Percentiles rank a stretch among this genome's conserved stretches.
phyloP scores from a whole-genome alignment of 2,888 invertebrate species.

The Azorinus chamasolen region DNA sequence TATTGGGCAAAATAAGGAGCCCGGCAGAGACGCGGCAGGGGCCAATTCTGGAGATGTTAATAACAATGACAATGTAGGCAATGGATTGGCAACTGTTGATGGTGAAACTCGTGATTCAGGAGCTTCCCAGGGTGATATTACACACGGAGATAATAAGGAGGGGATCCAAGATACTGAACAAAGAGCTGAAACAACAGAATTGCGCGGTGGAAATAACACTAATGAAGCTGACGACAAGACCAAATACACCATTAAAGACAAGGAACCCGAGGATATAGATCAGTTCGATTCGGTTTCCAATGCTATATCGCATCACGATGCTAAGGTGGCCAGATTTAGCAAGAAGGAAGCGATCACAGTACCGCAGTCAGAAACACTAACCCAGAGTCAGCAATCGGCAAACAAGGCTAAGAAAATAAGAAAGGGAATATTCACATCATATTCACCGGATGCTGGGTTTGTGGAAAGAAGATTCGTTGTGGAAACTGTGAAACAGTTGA shows the following conservation, averaged over 20 bases:
- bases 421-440: constrained; percentile 84
- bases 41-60: constrained; percentile 38
- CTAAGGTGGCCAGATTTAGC: constrained; percentile 3
- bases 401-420: constrained; percentile 77
- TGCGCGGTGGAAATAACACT: background rate
- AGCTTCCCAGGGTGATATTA: constrained; percentile 16
- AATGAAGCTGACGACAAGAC: constrained; percentile 4
- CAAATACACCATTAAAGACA: constrained; percentile 53
- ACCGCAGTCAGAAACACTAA: background rate
- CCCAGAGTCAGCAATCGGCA: constrained; percentile 17
- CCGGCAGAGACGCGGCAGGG: constrained; percentile 4
- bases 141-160: constrained; percentile 8
- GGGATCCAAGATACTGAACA: background rate
- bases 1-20: constrained; percentile 8
- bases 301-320: constrained; percentile 66
- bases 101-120: constrained; percentile 17
- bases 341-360: too few relatives aligned
- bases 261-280: constrained; percentile 70
- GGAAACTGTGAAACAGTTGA: constrained; percentile 83
- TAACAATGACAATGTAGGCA: constrained; percentile 32
- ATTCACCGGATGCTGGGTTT: constrained; percentile 85
- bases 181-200: background rate
- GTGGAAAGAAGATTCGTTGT: constrained; percentile 83
- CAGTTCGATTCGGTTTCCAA: constrained; percentile 77
- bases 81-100: constrained; percentile 22